Percentiles rank a stretch among this genome's conserved stretches.
Evolutionary conservation across 2,888 invertebrate species (phyloP).

Genomic region (Cerastis rubricosa): DNA sequence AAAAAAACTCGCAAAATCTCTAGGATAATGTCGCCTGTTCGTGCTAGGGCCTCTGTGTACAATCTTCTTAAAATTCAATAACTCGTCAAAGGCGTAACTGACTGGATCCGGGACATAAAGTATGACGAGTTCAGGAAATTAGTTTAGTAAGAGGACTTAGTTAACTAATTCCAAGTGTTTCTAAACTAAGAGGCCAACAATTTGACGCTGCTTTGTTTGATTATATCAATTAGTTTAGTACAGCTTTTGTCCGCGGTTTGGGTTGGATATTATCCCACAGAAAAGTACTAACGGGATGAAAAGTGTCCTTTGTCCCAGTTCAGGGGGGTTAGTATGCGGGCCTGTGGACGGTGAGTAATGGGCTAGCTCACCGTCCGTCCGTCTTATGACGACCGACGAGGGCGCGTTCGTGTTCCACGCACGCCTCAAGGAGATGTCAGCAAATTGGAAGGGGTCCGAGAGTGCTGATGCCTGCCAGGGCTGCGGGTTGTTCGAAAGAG

Average conservation of each 20-base stretch:
- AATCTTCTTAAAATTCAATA: slow-evolving; percentile 34
- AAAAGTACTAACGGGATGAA: neutral
- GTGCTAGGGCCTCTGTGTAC: neutral
- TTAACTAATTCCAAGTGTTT: slow-evolving; percentile 41
- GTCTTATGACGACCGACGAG: too few relatives aligned
- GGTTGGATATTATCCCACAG: neutral
- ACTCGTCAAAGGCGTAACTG: slow-evolving; percentile 7
- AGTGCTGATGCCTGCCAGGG: too few relatives aligned
- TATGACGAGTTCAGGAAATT: slow-evolving; percentile 46
- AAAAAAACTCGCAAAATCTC: too few relatives aligned
- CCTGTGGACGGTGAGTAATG: too few relatives aligned
- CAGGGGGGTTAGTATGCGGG: too few relatives aligned
- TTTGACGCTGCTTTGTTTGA: neutral
- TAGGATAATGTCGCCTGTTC: neutral
- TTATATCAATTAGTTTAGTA: slow-evolving; percentile 12
- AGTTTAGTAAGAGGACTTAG: slow-evolving; percentile 51
- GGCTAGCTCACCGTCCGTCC: too few relatives aligned
- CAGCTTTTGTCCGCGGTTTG: neutral
- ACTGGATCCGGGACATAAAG: slow-evolving; percentile 24
- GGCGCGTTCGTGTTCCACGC: too few relatives aligned
- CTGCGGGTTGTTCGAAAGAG: too few relatives aligned
- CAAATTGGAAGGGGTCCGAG: too few relatives aligned
- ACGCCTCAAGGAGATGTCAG: too few relatives aligned
- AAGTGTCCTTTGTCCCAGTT: neutral
- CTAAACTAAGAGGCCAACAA: neutral